Percentiles rank a stretch among this genome's conserved stretches.
phyloP scores from a whole-genome alignment of 2,888 invertebrate genomes.

The Trachelus troglodyta region DNA sequence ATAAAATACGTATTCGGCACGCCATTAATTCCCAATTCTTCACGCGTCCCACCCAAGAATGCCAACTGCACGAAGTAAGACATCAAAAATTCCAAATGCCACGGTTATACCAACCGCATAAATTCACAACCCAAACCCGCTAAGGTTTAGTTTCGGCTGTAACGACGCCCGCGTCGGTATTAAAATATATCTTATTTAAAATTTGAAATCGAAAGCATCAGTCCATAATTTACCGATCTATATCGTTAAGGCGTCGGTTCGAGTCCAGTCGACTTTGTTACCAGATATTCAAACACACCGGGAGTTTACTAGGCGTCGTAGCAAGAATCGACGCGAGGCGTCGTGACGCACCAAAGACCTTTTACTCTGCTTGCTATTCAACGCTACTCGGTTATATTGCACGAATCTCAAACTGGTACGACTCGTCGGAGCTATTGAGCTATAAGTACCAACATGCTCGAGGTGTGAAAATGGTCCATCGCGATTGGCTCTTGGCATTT shows the following conservation, averaged over 20 bases:
- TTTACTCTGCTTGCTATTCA: neutral
- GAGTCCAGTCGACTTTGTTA: neutral
- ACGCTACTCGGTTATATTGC: neutral
- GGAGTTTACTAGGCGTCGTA: neutral
- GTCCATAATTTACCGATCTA: neutral
- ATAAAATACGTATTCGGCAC: neutral
- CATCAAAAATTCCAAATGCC: neutral
- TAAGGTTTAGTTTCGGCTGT: neutral
- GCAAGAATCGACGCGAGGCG: neutral
- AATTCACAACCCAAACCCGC: neutral
- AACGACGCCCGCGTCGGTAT: neutral
- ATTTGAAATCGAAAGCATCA: neutral
- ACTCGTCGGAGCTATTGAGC: neutral
- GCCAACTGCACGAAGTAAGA: neutral
- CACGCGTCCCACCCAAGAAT: neutral
- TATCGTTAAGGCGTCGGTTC: neutral
- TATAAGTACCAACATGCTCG: neutral
- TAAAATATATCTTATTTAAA: neutral
- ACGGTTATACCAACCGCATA: neutral
- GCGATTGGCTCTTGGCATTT: constrained; percentile 1
- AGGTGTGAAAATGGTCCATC: constrained; percentile 27
- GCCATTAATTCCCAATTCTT: neutral
- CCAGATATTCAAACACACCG: neutral
- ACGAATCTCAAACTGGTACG: neutral
- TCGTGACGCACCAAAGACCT: neutral